Evolutionary conservation across 2,797 vertebrate species (phyloP).

Genomic region (Poeciliopsis presidionis): DNA sequence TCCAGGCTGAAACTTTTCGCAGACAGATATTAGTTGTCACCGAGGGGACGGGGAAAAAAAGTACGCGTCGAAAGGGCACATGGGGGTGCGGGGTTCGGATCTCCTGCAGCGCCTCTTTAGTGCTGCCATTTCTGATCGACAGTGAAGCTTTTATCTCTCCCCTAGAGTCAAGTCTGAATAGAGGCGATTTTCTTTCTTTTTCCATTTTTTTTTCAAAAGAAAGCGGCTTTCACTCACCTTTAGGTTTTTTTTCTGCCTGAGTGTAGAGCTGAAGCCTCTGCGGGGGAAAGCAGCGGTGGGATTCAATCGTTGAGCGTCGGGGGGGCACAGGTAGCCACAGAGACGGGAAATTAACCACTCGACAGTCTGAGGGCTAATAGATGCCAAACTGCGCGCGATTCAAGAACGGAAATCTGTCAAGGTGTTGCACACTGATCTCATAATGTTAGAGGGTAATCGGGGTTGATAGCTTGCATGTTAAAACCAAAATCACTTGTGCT

Average conservation of each 20-base stretch:
- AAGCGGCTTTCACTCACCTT: slow-evolving; percentile 50
- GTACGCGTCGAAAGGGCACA: slow-evolving; percentile 24
- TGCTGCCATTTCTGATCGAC: slow-evolving; percentile 65
- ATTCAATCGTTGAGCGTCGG: slow-evolving; percentile 21
- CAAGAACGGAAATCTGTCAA: slow-evolving; percentile 20
- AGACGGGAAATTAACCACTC: slow-evolving; percentile 60
- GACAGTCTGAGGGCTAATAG: slow-evolving; percentile 55
- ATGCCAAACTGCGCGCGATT: slow-evolving; percentile 34
- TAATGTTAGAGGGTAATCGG: slow-evolving; percentile 55
- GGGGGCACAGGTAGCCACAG: slow-evolving; percentile 44
- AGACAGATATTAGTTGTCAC: slow-evolving; percentile 33
- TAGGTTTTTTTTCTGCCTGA: slow-evolving; percentile 28
- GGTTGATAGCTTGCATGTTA: slow-evolving; percentile 54
- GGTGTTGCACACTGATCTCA: slow-evolving; percentile 49
- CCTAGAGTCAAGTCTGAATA: slow-evolving; percentile 52
- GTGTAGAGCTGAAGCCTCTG: slow-evolving; percentile 20
- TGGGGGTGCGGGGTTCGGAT: slow-evolving; percentile 38
- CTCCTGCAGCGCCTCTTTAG: slow-evolving; percentile 55
- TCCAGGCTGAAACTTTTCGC: slow-evolving; percentile 9
- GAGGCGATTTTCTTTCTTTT: slow-evolving; percentile 22
- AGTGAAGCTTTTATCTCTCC: slow-evolving; percentile 62
- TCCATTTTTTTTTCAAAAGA: slow-evolving; percentile 16
- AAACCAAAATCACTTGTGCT: slow-evolving; percentile 39
- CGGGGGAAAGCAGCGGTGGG: slow-evolving; percentile 38
- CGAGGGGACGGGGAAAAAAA: slow-evolving; percentile 12